phyloP scores from a whole-genome alignment of 2,888 invertebrate species.

The Auanema freiburgensis region DNA sequence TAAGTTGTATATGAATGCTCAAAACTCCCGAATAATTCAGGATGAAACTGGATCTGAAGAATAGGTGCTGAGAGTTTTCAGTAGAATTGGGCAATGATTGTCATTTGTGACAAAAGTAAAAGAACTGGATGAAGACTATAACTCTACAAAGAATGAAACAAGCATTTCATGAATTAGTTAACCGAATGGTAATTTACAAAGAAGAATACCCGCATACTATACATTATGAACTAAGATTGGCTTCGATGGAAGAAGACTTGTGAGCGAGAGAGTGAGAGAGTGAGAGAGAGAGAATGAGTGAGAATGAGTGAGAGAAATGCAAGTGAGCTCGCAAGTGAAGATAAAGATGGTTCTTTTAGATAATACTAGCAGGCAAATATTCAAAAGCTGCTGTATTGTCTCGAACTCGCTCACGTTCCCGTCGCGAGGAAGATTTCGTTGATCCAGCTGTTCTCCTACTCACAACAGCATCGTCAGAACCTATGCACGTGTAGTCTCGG shows the following conservation, averaged over 20 bases:
- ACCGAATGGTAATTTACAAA: conserved; percentile 21
- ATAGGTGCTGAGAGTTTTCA: too few relatives aligned
- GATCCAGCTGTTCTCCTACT: conserved; percentile 10
- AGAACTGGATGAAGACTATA: conserved; percentile 25
- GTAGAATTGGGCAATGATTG: neutral
- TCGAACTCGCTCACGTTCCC: too few relatives aligned
- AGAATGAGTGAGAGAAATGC: neutral
- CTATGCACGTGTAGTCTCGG: conserved; percentile 32
- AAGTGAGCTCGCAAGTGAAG: neutral
- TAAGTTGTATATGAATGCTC: too few relatives aligned
- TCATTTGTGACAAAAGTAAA: conserved; percentile 14
- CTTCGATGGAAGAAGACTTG: neutral
- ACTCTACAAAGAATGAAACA: conserved; percentile 22
- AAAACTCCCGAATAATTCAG: too few relatives aligned
- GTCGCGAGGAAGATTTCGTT: neutral
- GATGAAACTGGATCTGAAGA: too few relatives aligned
- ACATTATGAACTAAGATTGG: too few relatives aligned
- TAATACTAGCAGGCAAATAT: neutral
- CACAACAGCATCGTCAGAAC: conserved; percentile 21
- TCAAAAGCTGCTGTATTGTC: conserved; percentile 4
- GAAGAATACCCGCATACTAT: neutral
- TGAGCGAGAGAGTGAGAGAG: neutral
- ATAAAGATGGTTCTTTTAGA: neutral
- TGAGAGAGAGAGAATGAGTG: neutral
- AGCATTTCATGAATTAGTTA: conserved; percentile 25